These are phyloP conservation scores for Raphicerus campestris DNA, from an alignment of 2,113 vertebrate species.

Conservation along the genomic window DNA sequence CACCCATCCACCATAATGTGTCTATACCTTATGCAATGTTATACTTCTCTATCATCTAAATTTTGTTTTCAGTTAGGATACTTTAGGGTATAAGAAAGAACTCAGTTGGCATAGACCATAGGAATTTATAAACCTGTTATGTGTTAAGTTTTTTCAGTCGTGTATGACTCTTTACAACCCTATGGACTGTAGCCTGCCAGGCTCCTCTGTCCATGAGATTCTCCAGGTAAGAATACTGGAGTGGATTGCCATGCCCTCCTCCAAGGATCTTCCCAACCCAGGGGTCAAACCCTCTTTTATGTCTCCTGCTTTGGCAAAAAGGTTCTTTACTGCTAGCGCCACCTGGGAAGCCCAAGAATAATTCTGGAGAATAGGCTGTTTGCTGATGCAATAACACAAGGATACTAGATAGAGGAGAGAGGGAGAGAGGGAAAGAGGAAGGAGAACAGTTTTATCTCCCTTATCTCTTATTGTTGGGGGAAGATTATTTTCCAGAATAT, in stretches of 20 bases:
- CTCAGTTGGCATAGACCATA: background rate
- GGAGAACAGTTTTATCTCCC: background rate
- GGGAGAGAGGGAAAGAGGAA: background rate
- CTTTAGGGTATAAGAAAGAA: background rate
- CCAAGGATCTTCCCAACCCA: background rate
- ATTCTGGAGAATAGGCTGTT: background rate
- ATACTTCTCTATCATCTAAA: background rate
- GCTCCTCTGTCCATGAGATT: background rate
- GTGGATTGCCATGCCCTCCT: background rate
- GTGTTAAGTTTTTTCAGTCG: accelerated
- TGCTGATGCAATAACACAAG: background rate
- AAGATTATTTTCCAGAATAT: background rate
- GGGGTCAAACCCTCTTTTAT: background rate
- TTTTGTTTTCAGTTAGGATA: background rate
- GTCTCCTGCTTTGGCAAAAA: background rate
- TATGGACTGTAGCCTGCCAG: background rate
- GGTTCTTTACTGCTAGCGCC: background rate
- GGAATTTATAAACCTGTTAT: background rate
- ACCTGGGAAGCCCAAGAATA: background rate
- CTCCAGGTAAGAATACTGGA: background rate
- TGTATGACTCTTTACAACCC: background rate
- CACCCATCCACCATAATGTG: background rate
- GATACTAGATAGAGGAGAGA: background rate
- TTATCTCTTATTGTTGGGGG: background rate
- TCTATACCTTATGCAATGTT: background rate